Evolutionary conservation across 2,888 invertebrate species (phyloP), one percentile per base, ranked within the genome.

Genomic region (Oegoconia quadripuncta): DNA sequence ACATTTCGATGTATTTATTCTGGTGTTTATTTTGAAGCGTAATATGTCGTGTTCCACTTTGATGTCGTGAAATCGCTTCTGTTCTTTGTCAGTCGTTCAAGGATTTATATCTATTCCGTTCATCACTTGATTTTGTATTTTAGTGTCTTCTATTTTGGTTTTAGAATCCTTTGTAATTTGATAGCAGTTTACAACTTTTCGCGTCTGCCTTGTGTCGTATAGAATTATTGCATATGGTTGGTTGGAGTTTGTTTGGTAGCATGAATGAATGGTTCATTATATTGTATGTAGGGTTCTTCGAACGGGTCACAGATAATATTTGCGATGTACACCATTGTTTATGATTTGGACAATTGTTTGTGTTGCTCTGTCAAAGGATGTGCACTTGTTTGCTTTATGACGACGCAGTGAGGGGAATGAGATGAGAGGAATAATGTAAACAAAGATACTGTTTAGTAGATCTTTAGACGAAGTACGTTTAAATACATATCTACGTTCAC

Each of bases 11-110:
- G 75, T 84, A 83, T 84, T 84, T 82, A 82, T 83, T 79, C 75
- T 76, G 75, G 79, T 87, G 86, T 87, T 86, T 87, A 84, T 86
- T 84, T 77, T 80, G 75, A 77, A 82, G 79, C 86, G 83, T 84
- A 84, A 86, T 84, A 84, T 84, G 86, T 86, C 83, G 82, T 82
- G 81, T 82, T 83, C 83, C 82, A 83, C 87, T 87, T 87, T 87
- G 87, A 87, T 86, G 87, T 87, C 83, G 78, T 83, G 81, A 82
- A 84, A 84, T 82, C 86, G 86, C 76, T 84, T 82, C 86, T 84
- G 84, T 80, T 81, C 81, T 80, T 79, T 78, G 82, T 84, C 86
- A 83, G 74, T 59, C 63, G 64, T 74, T 66, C 75, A 82, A 81
- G 74, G 82, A 79, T 78, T 80, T 80, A 84, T 74, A 73, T 81